Percentiles rank a stretch among this genome's conserved stretches.
Evolutionary conservation across 2,113 vertebrate species (phyloP).

Genomic region (Myanophis thanlyinensis): DNA sequence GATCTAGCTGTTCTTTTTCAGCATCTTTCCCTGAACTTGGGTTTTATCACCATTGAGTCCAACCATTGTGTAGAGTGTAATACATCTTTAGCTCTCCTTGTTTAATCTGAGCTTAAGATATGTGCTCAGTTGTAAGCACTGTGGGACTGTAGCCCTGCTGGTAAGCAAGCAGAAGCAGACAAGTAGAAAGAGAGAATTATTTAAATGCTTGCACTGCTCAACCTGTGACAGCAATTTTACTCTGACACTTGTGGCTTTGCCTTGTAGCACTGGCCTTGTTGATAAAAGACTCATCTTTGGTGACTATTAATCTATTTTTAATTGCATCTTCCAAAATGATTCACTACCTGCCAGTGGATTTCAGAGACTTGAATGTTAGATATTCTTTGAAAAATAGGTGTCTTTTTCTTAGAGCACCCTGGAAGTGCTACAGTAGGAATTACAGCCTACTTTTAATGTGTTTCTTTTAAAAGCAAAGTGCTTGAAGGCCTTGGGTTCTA

Average conservation of each 20-base stretch:
- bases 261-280: background rate
- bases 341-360: slow-evolving; percentile 40
- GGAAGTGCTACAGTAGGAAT: slow-evolving; percentile 28
- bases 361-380: slow-evolving; percentile 34
- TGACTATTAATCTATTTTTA: slow-evolving; percentile 58
- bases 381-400: slow-evolving; percentile 14
- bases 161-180: background rate
- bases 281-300: slow-evolving; percentile 15
- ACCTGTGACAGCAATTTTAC: slow-evolving; percentile 6
- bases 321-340: slow-evolving; percentile 50
- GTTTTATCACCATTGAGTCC: background rate
- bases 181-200: background rate
- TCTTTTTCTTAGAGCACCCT: slow-evolving; percentile 9
- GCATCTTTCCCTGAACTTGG: background rate
- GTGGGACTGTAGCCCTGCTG: fast-evolving
- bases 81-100: background rate
- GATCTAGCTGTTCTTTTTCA: background rate
- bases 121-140: background rate
- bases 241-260: background rate
- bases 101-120: background rate
- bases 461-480: slow-evolving; percentile 50
- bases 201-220: background rate
- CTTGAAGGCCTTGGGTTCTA: background rate
- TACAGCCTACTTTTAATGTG: slow-evolving; percentile 22
- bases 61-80: background rate